phyloP scores from a whole-genome alignment of 2,797 vertebrate species.

The Hemitrygon akajei region DNA sequence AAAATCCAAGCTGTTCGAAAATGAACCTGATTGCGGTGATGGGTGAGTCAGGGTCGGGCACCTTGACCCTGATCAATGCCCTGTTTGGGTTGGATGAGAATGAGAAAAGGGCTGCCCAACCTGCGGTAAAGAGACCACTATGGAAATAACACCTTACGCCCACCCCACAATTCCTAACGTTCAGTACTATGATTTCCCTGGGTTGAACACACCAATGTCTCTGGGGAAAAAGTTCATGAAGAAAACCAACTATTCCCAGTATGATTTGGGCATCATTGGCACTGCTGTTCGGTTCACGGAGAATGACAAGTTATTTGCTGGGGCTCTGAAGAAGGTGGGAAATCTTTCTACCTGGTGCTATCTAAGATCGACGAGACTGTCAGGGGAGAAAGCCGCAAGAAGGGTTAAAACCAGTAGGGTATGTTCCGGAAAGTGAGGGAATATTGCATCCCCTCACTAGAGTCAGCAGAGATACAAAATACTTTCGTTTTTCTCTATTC shows the following conservation, averaged over 20 bases:
- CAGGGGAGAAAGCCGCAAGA: too few relatives aligned
- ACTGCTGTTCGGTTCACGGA: background rate
- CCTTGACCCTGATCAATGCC: background rate
- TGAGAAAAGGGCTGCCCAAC: background rate
- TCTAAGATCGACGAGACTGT: background rate
- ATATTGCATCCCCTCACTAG: too few relatives aligned
- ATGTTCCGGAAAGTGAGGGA: too few relatives aligned
- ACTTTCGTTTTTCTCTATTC: too few relatives aligned
- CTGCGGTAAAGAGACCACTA: background rate
- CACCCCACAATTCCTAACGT: background rate
- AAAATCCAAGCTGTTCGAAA: background rate
- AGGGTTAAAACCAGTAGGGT: too few relatives aligned
- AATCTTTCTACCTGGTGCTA: background rate
- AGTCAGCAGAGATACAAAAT: too few relatives aligned
- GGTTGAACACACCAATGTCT: background rate
- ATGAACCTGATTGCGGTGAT: background rate
- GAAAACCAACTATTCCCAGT: background rate
- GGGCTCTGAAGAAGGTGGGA: background rate
- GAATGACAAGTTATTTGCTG: background rate
- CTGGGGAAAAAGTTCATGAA: background rate
- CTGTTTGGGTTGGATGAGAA: background rate
- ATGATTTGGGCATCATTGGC: background rate
- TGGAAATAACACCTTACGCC: background rate
- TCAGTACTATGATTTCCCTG: background rate
- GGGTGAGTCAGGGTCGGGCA: background rate